Base-by-base conservation (phyloP, 2,797 vertebrate genomes). In the Halcyon badia region DNA sequence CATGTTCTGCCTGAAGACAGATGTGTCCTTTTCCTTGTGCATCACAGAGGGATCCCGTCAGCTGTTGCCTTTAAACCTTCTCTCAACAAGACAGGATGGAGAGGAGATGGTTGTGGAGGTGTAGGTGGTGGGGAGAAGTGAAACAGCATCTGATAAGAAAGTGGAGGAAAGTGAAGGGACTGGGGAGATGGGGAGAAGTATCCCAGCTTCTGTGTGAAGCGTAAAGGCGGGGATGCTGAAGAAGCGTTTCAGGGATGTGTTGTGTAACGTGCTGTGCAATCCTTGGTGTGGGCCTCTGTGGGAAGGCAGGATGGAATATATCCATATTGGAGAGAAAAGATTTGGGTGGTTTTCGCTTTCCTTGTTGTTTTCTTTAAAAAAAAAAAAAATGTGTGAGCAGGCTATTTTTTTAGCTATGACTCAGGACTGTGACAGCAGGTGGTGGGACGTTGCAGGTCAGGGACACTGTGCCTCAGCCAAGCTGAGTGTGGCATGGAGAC, bases 361-460 rank as follows among this genome's bases (percentile, higher is more conserved):
- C 86, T 60, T 62, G 85, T 86, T 95, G 90, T 94, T 90, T 75
- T 82, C 87, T 89, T 68, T 28, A 10, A 75, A 76, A 88, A 87
- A n/a, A 51, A 71, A 90, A 7, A 51, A 82, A 33, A 35, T 6
- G 21, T 39, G 86, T 21, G 83, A 95, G 64, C 66, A 13, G 90
- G 83, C 5, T 76, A 79, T 65, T 76, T 79, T 95, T 93, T 93
- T 42, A 75, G 81, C 68, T 64, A 87, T 95, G 96, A 82, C 70
- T 96, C 93, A 95, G 90, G 92, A 5, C 39, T 87, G 78, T 94
- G 90, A 77, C 90, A 94, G 88, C 91, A 91, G 93, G 73, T 69
- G 60, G 90, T 95, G 91, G 91, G 93, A 91, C 0, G 39, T 77
- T 93, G 94, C 60, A 68, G 87, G 90, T 94, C 94, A 81, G 93